Base-by-base conservation (phyloP, 2,888 invertebrate genomes). In the Stenotaenia linearis region DNA sequence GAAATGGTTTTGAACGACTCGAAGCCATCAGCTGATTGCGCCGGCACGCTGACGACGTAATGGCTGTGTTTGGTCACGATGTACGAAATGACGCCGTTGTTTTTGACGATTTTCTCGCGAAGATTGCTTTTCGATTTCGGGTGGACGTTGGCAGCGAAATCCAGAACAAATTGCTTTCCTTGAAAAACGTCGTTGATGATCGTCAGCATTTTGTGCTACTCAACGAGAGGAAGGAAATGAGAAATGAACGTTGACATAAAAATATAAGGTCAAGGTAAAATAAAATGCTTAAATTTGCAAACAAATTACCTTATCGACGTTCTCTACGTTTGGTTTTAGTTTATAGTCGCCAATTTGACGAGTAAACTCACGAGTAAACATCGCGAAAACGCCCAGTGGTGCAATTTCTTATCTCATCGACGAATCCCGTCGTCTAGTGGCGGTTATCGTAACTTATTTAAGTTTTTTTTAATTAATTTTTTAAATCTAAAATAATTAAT, bases 1-100 rank as follows among this genome's bases (percentile, higher is more conserved):
- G 50, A 45, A n/a, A 3, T 23, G 9, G 45, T 45, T 40, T 50
- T 40, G 25, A 25, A 77, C 6, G 77, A 45, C 23, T 77, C 45
- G 21, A 37, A 1, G 12, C 45, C 40, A 40, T 77, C 77, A 25
- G 23, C 21, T 35, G 35, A 35, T 32, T 37, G 35, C 23, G 32
- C 10, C 21, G 0, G 32, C 35, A 18, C n/a, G 15, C 30, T 15
- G n/a, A 77, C 40, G 1, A 77, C 28, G 45, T 45, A 77, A 77
- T 77, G 45, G 18, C 37, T 77, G 2, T 5, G 18, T 25, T 50
- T 40, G 23, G 37, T 77, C 10, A 77, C 45, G 28, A 50, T 77
- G 28, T 77, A 77, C 1, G 77, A 77, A 77, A 77, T 45, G 77
- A 77, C 28, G 3, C 77, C 77, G 28, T 77, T 77, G 18, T 77